Conservation (phyloP, 1,140 invertebrate species). For the Diuraphis noxia region DNA sequence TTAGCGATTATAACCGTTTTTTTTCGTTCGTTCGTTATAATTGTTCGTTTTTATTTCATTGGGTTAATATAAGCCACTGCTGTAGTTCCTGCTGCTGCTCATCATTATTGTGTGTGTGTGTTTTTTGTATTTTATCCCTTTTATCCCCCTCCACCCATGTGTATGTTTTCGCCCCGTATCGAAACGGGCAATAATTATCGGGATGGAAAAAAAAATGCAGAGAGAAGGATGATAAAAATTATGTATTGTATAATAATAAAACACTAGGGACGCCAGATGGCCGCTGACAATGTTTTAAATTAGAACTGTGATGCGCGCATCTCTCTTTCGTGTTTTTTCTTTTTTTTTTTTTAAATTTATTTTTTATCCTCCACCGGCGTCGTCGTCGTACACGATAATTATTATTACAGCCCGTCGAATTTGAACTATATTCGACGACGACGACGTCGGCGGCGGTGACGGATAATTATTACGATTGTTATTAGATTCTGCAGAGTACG, state of each 20-base stretch:
- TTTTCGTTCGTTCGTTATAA: not conserved
- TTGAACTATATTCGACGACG: conserved; percentile 18
- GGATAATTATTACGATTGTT: conserved; percentile 35
- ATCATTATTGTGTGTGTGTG: not conserved
- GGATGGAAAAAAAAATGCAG: not conserved
- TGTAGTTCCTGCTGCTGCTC: not conserved
- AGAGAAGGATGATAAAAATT: conserved; percentile 45
- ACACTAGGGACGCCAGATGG: conserved; percentile 53
- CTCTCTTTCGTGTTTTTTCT: conserved; percentile 5
- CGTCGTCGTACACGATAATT: conserved; percentile 19
- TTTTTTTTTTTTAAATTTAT: conserved; percentile 36
- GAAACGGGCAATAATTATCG: conserved; percentile 49
- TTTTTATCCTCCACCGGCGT: conserved; percentile 10
- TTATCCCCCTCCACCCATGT: not conserved
- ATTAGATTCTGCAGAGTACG: not conserved
- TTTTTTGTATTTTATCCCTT: not conserved
- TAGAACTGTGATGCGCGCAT: conserved; percentile 38
- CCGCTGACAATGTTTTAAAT: conserved; percentile 53
- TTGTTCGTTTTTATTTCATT: not conserved
- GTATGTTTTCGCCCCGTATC: not conserved
- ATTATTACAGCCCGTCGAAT: conserved; percentile 35
- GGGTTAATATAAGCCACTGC: not conserved
- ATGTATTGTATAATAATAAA: conserved; percentile 53
- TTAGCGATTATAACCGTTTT: conserved; percentile 15
- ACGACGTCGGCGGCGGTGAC: not conserved